phyloP scores from a whole-genome alignment of 2,797 vertebrate species.

The Melanogrammus aeglefinus region DNA sequence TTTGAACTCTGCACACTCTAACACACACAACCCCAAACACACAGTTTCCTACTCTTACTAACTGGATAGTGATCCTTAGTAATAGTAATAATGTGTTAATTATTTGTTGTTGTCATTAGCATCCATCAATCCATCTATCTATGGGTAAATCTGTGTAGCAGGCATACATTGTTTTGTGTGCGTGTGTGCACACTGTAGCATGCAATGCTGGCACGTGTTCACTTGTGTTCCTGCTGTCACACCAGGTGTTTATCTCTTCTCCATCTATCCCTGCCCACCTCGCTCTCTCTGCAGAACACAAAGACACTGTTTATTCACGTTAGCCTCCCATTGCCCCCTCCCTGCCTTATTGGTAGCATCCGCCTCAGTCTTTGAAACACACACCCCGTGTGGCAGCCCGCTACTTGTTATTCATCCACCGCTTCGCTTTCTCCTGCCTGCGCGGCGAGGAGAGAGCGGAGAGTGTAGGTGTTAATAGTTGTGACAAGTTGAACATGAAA shows the following conservation, averaged over 20 bases:
- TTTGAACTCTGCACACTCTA: neutral
- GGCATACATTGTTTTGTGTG: neutral
- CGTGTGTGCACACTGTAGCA: too few species aligned
- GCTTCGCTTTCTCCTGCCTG: neutral
- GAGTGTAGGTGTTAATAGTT: neutral
- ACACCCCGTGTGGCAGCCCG: neutral
- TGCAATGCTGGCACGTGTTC: neutral
- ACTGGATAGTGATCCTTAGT: neutral
- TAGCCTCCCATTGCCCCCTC: neutral
- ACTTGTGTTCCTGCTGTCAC: neutral
- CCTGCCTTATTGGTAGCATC: neutral
- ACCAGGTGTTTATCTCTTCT: conserved; percentile 42
- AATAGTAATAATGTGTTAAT: too few species aligned
- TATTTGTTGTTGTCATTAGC: too few species aligned
- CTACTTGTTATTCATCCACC: neutral
- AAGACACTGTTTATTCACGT: neutral
- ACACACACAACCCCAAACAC: too few species aligned
- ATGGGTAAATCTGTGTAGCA: neutral
- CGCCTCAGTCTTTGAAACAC: neutral
- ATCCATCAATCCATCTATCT: neutral
- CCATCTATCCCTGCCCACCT: neutral
- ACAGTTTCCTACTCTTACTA: neutral
- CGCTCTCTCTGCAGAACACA: conserved; percentile 4
- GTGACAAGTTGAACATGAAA: neutral
- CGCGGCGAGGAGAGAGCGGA: neutral